A percentile compares a stretch with the other conserved stretches of the same genome.
Conservation (phyloP, 23 tunicate species). For the Aplidium turbinatum region DNA sequence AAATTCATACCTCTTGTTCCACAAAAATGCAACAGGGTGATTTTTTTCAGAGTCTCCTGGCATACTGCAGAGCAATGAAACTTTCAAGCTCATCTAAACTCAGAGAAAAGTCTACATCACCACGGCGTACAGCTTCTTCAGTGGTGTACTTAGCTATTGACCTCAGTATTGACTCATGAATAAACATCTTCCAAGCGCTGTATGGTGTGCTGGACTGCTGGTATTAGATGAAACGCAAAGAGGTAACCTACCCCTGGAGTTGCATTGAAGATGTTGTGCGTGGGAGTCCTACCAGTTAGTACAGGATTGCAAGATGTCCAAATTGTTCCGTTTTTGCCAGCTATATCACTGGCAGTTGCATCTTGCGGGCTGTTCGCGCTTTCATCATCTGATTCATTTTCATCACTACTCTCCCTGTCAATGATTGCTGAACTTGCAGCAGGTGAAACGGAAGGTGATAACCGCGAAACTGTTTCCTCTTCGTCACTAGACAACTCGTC, state of each 20-base stretch:
- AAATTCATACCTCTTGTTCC: background rate
- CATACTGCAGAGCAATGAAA: constrained; percentile 9
- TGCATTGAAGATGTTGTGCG: too few relatives aligned
- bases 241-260: too few relatives aligned
- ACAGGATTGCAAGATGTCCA: background rate
- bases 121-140: constrained; percentile 24
- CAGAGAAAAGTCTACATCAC: background rate
- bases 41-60: constrained; percentile 12
- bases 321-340: background rate
- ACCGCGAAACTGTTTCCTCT: too few relatives aligned
- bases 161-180: constrained; percentile 3
- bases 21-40: constrained; percentile 31
- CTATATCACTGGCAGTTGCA: too few relatives aligned
- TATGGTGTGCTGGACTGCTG: background rate
- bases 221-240: too few relatives aligned
- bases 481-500: too few relatives aligned
- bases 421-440: constrained; percentile 2
- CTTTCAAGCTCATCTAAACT: constrained; percentile 1
- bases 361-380: too few relatives aligned
- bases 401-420: background rate
- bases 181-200: constrained; percentile 15
- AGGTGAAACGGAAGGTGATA: background rate
- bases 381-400: too few relatives aligned
- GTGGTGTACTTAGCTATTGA: too few relatives aligned
- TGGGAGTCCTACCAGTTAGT: background rate